phyloP scores from a whole-genome alignment of 2,797 vertebrate species.

The Coccyzus lansbergi region DNA sequence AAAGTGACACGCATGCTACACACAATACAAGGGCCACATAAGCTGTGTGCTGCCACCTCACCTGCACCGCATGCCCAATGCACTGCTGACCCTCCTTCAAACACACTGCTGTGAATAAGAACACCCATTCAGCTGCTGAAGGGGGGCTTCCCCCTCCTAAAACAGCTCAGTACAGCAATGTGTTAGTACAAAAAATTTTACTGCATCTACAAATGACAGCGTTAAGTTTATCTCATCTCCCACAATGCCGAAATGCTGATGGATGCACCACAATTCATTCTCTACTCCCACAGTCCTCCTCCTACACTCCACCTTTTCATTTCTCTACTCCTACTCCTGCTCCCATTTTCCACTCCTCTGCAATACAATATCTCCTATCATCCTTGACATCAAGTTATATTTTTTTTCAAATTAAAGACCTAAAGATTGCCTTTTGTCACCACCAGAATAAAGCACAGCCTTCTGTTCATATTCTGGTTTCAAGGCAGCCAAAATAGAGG shows the following conservation, averaged over 20 bases:
- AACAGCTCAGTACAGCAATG: neutral
- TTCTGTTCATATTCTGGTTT: conserved; percentile 29
- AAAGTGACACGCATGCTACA: neutral
- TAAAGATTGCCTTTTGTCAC: conserved; percentile 56
- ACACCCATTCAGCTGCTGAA: neutral
- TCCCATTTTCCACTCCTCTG: conserved; percentile 53
- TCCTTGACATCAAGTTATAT: neutral
- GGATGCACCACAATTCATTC: conserved; percentile 62
- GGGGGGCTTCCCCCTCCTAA: neutral
- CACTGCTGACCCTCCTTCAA: neutral
- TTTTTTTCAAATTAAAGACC: conserved; percentile 22
- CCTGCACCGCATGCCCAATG: neutral
- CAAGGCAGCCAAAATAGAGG: conserved; percentile 55
- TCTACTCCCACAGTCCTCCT: conserved; percentile 62
- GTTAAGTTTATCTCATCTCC: conserved; percentile 59
- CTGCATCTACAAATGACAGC: conserved; percentile 23
- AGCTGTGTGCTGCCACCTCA: neutral
- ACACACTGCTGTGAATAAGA: fast-evolving
- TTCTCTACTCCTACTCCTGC: conserved; percentile 61
- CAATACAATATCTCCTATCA: conserved; percentile 38
- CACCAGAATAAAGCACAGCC: neutral
- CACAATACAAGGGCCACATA: neutral
- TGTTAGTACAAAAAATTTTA: conserved; percentile 11
- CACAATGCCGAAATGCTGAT: conserved; percentile 52
- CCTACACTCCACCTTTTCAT: conserved; percentile 68